Evolutionary conservation across 2,888 invertebrate species (phyloP).

Genomic region (Trisateles emortualis): DNA sequence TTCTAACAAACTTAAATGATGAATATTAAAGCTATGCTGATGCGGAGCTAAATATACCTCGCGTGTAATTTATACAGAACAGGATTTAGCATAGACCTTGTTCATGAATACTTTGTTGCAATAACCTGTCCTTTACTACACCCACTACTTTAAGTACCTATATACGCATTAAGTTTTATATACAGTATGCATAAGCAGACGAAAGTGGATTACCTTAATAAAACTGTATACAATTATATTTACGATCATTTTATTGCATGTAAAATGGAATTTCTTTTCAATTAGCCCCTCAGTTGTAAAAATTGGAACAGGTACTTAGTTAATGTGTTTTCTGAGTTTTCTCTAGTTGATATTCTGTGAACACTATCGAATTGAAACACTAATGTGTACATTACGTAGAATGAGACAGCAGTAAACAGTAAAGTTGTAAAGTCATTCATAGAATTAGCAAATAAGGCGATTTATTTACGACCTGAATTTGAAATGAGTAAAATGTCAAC

Average conservation of each 20-base stretch:
- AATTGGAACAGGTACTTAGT: conserved; percentile 20
- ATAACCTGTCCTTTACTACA: not conserved
- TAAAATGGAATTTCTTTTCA: conserved; percentile 43
- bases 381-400: conserved; percentile 12
- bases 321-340: conserved; percentile 44
- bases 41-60: not conserved
- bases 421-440: conserved; percentile 31
- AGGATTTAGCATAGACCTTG: conserved; percentile 1
- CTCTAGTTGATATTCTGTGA: conserved; percentile 35
- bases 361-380: conserved; percentile 19
- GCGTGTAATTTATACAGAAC: not conserved
- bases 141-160: conserved; percentile 11
- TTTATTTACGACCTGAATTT: not conserved
- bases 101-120: conserved; percentile 7
- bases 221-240: conserved; percentile 39
- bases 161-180: conserved; percentile 16
- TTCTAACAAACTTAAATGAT: too few species aligned
- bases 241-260: conserved; percentile 44
- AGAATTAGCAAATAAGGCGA: conserved; percentile 30
- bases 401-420: conserved; percentile 15
- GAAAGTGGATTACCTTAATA: conserved; percentile 17
- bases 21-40: not conserved
- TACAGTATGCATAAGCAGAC: conserved; percentile 4
- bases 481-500: too few species aligned
- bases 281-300: conserved; percentile 40